phyloP scores from a whole-genome alignment of 2,113 vertebrate species.

The Mugil cephalus region DNA sequence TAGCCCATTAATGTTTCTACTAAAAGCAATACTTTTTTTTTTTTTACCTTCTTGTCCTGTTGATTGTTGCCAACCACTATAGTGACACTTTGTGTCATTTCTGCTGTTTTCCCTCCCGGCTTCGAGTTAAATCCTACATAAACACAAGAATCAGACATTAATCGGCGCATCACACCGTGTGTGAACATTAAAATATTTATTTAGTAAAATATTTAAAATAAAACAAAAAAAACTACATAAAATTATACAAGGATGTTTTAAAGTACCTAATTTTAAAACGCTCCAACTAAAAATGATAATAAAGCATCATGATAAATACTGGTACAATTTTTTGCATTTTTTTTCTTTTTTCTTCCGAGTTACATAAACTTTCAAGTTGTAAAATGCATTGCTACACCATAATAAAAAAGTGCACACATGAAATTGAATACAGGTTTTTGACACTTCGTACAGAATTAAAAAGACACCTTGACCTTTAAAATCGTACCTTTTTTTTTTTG shows the following conservation, averaged over 20 bases:
- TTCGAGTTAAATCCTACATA: not conserved
- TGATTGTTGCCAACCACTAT: not conserved
- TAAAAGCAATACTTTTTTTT: not conserved
- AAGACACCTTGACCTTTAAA: slow-evolving; percentile 76
- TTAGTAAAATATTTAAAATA: slow-evolving; percentile 89
- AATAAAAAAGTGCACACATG: slow-evolving; percentile 85
- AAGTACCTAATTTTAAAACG: slow-evolving; percentile 80
- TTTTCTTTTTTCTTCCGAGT: slow-evolving; percentile 57
- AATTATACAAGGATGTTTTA: slow-evolving; percentile 82
- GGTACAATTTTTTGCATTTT: slow-evolving; percentile 76
- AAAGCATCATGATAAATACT: slow-evolving; percentile 84
- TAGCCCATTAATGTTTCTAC: too few species aligned
- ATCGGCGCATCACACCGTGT: not conserved
- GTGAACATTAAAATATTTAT: slow-evolving; percentile 88
- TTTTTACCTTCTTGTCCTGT: slow-evolving; percentile 47
- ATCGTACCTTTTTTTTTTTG: slow-evolving; percentile 52
- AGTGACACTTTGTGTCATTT: not conserved
- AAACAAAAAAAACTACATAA: slow-evolving; percentile 84
- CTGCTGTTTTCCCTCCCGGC: not conserved
- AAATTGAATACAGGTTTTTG: slow-evolving; percentile 77
- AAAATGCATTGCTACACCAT: slow-evolving; percentile 82
- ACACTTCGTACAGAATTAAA: slow-evolving; percentile 75
- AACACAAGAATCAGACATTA: not conserved
- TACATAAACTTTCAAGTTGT: slow-evolving; percentile 84
- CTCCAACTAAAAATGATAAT: slow-evolving; percentile 76